These are phyloP conservation scores for Tipula lateralis DNA, from an alignment of 2,888 invertebrate species.

Conservation along the genomic window DNA sequence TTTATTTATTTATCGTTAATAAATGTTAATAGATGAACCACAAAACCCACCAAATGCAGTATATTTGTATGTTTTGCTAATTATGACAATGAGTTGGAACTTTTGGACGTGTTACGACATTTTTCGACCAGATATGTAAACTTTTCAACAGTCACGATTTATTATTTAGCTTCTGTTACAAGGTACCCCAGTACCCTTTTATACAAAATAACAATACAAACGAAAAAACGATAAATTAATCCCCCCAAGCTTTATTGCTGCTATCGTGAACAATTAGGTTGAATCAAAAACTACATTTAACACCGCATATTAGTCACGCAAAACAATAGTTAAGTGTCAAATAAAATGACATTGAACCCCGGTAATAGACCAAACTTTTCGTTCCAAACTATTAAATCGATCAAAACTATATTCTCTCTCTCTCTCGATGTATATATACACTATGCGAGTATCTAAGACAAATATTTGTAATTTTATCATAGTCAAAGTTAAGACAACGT, in stretches of 20 bases:
- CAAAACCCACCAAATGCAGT: background rate
- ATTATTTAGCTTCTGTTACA: background rate
- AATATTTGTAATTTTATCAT: background rate
- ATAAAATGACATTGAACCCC: background rate
- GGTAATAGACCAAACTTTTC: background rate
- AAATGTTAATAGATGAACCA: background rate
- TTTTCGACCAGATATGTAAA: background rate
- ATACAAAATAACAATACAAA: background rate
- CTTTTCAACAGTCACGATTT: background rate
- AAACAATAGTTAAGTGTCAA: slow-evolving; percentile 11
- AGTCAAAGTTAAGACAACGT: background rate
- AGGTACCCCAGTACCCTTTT: background rate
- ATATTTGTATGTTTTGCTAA: background rate
- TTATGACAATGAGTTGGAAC: background rate
- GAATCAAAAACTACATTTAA: background rate
- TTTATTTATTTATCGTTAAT: background rate
- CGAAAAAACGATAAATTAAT: background rate
- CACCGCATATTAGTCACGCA: slow-evolving; percentile 1
- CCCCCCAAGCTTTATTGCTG: background rate
- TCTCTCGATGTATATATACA: background rate
- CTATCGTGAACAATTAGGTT: background rate
- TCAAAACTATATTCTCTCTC: background rate
- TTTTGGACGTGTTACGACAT: background rate
- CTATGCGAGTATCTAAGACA: background rate
- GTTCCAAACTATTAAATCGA: background rate